Conservation (phyloP, 2,888 invertebrate genomes). For the Sphaerophoria taeniata region DNA sequence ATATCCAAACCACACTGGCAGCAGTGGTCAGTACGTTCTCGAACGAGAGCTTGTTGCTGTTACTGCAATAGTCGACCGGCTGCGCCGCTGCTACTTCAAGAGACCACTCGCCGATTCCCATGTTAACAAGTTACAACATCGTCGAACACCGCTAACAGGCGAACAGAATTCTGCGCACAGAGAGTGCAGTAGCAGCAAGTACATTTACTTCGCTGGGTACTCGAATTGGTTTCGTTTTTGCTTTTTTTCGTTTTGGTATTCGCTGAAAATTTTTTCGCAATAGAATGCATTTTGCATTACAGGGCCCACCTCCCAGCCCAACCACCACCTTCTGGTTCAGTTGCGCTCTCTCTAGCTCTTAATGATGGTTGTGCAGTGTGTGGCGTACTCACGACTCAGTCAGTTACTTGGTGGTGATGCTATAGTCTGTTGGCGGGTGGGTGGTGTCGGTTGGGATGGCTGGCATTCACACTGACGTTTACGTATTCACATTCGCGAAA, state of each 20-base stretch:
- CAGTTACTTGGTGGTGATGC: background rate
- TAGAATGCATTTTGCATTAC: slow-evolving; percentile 72
- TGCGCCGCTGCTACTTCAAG: slow-evolving; percentile 41
- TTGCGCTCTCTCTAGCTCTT: background rate
- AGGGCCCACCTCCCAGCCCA: slow-evolving; percentile 26
- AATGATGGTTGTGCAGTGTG: background rate
- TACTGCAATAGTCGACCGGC: slow-evolving; percentile 4
- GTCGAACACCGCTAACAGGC: slow-evolving; percentile 77
- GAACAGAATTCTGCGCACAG: slow-evolving; percentile 75
- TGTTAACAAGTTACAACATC: slow-evolving; percentile 79
- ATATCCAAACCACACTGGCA: background rate
- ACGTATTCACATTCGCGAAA: slow-evolving; percentile 28
- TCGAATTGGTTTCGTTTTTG: slow-evolving; percentile 30
- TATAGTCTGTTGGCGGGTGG: background rate
- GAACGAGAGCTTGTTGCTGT: background rate
- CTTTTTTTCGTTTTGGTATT: slow-evolving; percentile 17
- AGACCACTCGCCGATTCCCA: slow-evolving; percentile 74
- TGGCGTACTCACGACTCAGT: background rate
- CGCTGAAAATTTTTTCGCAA: slow-evolving; percentile 62
- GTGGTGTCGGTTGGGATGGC: background rate
- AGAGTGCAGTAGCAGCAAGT: slow-evolving; percentile 36
- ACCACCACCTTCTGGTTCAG: background rate
- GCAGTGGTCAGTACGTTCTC: background rate
- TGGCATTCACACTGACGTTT: slow-evolving; percentile 9
- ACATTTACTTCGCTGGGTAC: slow-evolving; percentile 52